A percentile compares a stretch with the other conserved stretches of the same genome.
phyloP scores from a whole-genome alignment of 2,888 invertebrate species.

The Crocallis elinguaria region DNA sequence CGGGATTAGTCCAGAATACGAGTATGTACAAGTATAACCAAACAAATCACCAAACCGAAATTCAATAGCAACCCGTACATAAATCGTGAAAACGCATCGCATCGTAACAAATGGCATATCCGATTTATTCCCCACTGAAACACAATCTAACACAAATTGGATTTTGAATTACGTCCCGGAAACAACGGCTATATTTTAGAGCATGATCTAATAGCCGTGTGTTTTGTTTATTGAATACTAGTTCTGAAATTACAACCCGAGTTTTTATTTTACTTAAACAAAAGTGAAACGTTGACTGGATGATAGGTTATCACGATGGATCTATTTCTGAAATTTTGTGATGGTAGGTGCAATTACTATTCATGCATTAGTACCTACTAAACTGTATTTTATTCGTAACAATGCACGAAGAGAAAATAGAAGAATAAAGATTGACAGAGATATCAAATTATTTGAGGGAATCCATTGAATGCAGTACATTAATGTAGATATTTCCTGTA shows the following conservation, averaged over 20 bases:
- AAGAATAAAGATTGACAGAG: no score
- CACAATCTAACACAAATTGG: constrained; percentile 75
- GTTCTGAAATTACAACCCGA: constrained; percentile 12
- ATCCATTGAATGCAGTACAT: no score
- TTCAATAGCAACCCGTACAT: constrained; percentile 61
- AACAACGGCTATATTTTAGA: constrained; percentile 55
- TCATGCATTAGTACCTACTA: no score
- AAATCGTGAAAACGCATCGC: constrained; percentile 60
- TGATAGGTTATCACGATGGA: no score
- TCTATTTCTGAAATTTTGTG: no score
- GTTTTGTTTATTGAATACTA: constrained; percentile 20
- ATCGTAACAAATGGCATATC: constrained; percentile 66
- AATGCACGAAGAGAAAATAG: no score
- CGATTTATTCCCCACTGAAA: constrained; percentile 69
- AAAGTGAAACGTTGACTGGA: neutral
- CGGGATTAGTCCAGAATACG: neutral
- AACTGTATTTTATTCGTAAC: no score
- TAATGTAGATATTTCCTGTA: no score
- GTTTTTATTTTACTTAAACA: neutral
- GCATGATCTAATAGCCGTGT: constrained; percentile 38
- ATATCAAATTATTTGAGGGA: no score
- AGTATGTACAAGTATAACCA: neutral
- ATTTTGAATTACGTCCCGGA: constrained; percentile 71
- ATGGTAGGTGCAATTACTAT: no score
- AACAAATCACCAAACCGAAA: constrained; percentile 50